Evolutionary conservation across 92 coral and sea anemone species (phyloP), one percentile per base, ranked within the genome.

Genomic region (Paragorgia papillata): DNA sequence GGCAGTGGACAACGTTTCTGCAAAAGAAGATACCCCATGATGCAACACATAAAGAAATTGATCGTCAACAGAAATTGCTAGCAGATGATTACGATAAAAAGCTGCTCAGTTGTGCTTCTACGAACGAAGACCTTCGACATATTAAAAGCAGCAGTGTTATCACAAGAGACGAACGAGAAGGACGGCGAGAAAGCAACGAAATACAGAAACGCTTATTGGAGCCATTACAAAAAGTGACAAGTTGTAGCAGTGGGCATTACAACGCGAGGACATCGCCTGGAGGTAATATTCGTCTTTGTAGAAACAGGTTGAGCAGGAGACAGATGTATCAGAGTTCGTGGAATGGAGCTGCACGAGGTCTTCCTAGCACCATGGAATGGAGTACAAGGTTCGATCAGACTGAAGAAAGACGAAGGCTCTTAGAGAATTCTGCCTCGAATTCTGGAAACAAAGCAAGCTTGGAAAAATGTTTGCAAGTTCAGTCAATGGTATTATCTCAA

Each of bases 1-100:
- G n/a, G 58, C 58, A 51, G 17, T 69, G 59, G 76, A 50, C 58
- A 21, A 43, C 76, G 12, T 66, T 66, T 39, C 49, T 19, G 9
- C 53, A 66, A 48, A 66, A 39, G 55, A 39, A 66, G 21, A 66
- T 66, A 0, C 27, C 49, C 21, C 73, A 66, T 39, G 73, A 66
- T 24, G 32, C 73, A 40, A 66, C 73, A 0, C 73, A 66, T 54
- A 43, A 37, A 66, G 73, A 66, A 66, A 66, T 66, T 8, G 73
- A 66, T 19, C 73, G 55, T 12, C 73, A 66, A 26, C 32, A 66
- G 40, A 66, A 43, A 8, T 30, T 66, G 3, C 73, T 66, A 6
- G 73, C 55, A 31, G 32, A 66, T 30, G 31, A 37, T 48, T 66
- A 66, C 33, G 73, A 66, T 6, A 39, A 26, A 48, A 66, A 66